Conservation (phyloP, 2,113 vertebrate genomes). For the Isichthys henryi region DNA sequence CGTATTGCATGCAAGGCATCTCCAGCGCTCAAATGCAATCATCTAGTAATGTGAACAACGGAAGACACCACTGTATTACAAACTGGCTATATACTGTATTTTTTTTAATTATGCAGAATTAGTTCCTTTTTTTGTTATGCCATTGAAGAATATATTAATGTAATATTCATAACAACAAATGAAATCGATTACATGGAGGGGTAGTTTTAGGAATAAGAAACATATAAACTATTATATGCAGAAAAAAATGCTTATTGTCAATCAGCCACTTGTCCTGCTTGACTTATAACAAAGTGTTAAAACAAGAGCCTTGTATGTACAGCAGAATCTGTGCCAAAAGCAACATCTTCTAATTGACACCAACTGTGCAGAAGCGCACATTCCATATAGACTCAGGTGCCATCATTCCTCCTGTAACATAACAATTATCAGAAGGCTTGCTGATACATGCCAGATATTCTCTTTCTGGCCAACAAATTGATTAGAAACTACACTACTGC, state of each 20-base stretch:
- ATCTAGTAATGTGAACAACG: not conserved
- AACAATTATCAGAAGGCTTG: constrained; percentile 26
- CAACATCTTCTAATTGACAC: constrained; percentile 27
- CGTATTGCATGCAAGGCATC: not conserved
- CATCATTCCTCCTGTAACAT: constrained; percentile 15
- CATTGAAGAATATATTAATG: not conserved
- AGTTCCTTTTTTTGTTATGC: not conserved
- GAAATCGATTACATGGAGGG: not conserved
- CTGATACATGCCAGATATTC: constrained; percentile 13
- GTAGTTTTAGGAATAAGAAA: not conserved
- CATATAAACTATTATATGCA: not conserved
- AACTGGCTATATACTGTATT: not conserved
- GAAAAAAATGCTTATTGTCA: constrained; percentile 11
- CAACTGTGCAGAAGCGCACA: constrained; percentile 17
- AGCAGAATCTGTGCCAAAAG: constrained; percentile 25
- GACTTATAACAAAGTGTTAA: constrained; percentile 3
- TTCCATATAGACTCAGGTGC: constrained; percentile 16
- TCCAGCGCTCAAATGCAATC: not conserved
- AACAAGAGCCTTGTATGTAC: constrained; percentile 19
- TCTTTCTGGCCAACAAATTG: not conserved
- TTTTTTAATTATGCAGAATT: not conserved
- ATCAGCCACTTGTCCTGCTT: constrained; percentile 24
- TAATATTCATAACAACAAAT: not conserved
- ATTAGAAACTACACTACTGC: not conserved
- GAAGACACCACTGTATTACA: not conserved